phyloP scores from a whole-genome alignment of 2,113 vertebrate genomes.

The Heteronetta atricapilla region DNA sequence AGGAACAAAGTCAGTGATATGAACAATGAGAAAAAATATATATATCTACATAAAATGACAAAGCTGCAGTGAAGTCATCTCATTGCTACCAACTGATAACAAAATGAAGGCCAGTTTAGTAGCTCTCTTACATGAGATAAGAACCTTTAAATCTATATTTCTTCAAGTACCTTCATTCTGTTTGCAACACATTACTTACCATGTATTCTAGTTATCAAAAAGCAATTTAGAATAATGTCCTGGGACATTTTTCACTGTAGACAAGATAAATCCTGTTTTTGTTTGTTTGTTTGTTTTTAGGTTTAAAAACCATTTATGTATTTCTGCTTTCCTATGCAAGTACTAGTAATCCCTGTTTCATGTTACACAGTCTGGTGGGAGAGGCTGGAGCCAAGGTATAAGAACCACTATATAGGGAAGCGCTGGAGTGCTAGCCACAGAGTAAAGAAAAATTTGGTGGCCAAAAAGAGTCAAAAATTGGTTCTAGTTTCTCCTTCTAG shows the following conservation, averaged over 20 bases:
- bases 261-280: not conserved
- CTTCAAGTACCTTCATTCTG: not conserved
- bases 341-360: not conserved
- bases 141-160: not conserved
- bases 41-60: not conserved
- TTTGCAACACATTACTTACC: not conserved
- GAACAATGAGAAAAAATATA: not conserved
- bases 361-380: not conserved
- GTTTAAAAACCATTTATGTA: not conserved
- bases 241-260: not conserved
- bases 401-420: not conserved
- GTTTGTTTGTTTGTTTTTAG: not conserved
- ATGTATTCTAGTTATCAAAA: not conserved
- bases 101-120: not conserved
- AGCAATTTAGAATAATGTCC: not conserved
- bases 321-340: not conserved
- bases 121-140: not conserved
- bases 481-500: not conserved
- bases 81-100: fast-evolving
- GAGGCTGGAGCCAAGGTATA: not conserved
- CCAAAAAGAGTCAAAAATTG: not conserved
- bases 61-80: not conserved
- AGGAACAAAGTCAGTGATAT: not conserved
- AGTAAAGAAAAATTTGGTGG: not conserved
- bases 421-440: not conserved